Base-by-base conservation (phyloP, 1,140 invertebrate genomes). In the Agraylea sexmaculata region DNA sequence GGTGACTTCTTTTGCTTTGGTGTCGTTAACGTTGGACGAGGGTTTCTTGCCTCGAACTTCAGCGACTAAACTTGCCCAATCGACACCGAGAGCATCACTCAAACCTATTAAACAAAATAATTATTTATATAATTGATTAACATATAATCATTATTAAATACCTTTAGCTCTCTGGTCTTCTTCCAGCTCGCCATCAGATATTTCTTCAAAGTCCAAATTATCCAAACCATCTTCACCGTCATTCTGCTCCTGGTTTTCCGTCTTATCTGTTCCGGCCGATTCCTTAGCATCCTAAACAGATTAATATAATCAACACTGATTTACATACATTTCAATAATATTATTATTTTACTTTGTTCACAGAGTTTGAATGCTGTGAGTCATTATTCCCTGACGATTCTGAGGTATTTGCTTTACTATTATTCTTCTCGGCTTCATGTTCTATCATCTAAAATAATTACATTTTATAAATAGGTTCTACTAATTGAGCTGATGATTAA, bases 61-160 rank as follows among this genome's bases (percentile, higher is more conserved):
- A 1, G 78, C 79, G 1, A 88, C 79, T 8, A 91, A 62, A 59
- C 85, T 86, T 19, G 87, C 81, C 87, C 87, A 92, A 59, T 92
- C 87, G 1, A 91, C 87, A n/a, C 87, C 85, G 8, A 92, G 57
- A 12, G 85, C 84, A 63, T 90, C 87, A 11, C 85, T 83, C 40
- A 89, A 73, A 40, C 83, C 85, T 62, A 75, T 68, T 42, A 71
- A 44, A 17, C n/a, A 38, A 27, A 17, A 7, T 31, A n/a, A n/a
- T n/a, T n/a, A n/a, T 35, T 35, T 35, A 35, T 25, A 25, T 29
- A 13, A 8, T 2, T 32, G 7, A 32, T 32, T 7, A 32, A 6
- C 30, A 7, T 32, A 32, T 6, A 32, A 32, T 10, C 7, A 7
- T 32, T 7, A 10, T 7, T 32, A 23, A 1, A 18, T 30, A 49